Conservation (phyloP, 1,140 invertebrate genomes). For the Melipona quadrifasciata region DNA sequence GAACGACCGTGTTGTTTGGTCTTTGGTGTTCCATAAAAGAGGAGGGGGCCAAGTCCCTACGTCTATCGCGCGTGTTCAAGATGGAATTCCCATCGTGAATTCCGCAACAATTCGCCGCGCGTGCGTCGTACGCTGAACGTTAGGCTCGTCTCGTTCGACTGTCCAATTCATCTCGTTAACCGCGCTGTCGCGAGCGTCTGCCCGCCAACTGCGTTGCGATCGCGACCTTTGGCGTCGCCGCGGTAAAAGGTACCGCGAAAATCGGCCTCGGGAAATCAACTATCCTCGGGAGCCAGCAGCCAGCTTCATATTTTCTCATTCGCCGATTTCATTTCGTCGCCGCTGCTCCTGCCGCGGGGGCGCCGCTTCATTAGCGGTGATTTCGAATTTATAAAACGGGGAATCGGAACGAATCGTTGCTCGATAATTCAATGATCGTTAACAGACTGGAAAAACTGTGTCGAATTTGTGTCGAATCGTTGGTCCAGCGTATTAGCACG, state of each 20-base stretch:
- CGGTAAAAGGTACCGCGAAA: constrained; percentile 12
- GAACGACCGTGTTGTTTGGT: neutral
- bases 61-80: neutral
- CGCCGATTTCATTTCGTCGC: too few relatives aligned
- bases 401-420: neutral
- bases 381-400: constrained; percentile 22
- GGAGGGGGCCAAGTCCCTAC: too few relatives aligned
- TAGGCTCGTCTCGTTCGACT: constrained; percentile 28
- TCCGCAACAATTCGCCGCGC: constrained; percentile 2
- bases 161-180: constrained; percentile 51
- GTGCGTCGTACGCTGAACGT: neutral
- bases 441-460: constrained; percentile 24
- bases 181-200: neutral
- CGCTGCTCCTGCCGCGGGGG: neutral
- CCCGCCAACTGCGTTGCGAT: constrained; percentile 17
- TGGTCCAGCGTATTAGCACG: constrained; percentile 1
- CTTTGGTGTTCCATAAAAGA: neutral
- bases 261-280: neutral
- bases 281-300: neutral
- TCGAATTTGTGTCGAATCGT: constrained; percentile 26
- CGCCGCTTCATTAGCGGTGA: constrained; percentile 25
- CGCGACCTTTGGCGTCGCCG: constrained; percentile 32
- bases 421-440: constrained; percentile 25
- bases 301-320: neutral
- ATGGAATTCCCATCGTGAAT: constrained; percentile 7